These are phyloP conservation scores for Ctena decussata DNA, from an alignment of 2,888 invertebrate species.

Conservation along the genomic window DNA sequence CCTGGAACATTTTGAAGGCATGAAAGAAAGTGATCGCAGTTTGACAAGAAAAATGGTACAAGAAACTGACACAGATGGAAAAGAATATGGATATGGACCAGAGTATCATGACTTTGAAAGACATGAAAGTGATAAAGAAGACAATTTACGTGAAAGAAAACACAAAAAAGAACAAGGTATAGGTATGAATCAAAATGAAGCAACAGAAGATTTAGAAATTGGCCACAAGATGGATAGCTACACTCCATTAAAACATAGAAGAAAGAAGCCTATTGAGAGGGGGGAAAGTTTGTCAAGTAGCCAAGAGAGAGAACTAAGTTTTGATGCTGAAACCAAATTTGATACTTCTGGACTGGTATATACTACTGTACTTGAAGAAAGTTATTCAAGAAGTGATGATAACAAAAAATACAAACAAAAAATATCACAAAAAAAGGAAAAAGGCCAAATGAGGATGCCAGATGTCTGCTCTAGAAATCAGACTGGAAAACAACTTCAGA, in stretches of 20 bases:
- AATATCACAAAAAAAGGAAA: not conserved
- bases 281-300: not conserved
- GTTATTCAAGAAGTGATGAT: not conserved
- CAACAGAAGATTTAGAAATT: not conserved
- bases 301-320: not conserved
- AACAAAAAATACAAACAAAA: not conserved
- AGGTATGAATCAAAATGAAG: not conserved
- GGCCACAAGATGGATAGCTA: not conserved
- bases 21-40: not conserved
- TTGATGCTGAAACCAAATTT: not conserved
- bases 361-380: not conserved
- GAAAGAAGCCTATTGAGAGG: not conserved
- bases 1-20: not conserved
- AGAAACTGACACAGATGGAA: not conserved
- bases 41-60: not conserved
- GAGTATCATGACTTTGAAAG: too few species aligned
- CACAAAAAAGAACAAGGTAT: not conserved
- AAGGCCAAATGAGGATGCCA: not conserved
- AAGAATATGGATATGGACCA: too few species aligned
- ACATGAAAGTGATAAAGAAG: too few species aligned
- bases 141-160: not conserved
- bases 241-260: not conserved
- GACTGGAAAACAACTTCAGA: not conserved
- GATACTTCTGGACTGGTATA: not conserved
- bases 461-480: not conserved